phyloP scores from a whole-genome alignment of 1,140 invertebrate species.

The Gyrodactylus bullatarudis region DNA sequence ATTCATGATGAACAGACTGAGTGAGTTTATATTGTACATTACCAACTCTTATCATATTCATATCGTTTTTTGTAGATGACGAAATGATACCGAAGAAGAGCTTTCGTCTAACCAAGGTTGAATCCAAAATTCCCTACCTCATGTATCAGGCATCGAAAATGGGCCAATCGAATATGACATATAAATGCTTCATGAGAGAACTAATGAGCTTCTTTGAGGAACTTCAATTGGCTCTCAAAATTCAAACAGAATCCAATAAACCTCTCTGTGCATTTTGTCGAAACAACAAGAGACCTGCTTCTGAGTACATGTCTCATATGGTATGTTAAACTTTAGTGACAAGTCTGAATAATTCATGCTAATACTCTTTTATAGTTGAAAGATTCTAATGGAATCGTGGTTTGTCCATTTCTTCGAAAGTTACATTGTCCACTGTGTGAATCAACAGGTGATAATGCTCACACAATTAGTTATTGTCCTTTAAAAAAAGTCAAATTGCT shows the following conservation, averaged over 20 bases:
- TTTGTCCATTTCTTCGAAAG: constrained; percentile 7
- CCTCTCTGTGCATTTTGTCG: constrained; percentile 8
- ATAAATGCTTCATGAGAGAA: not conserved
- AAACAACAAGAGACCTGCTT: constrained; percentile 8
- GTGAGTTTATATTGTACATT: not conserved
- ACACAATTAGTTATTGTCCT: constrained; percentile 10
- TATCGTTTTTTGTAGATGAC: not conserved
- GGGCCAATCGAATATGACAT: not conserved
- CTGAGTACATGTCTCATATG: constrained; percentile 7
- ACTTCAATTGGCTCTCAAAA: not conserved
- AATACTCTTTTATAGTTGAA: not conserved
- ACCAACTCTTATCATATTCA: not conserved
- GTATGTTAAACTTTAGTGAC: not conserved
- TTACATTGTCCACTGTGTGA: constrained; percentile 9
- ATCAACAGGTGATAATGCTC: constrained; percentile 9
- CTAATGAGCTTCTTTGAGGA: not conserved
- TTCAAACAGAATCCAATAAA: not conserved
- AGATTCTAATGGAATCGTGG: not conserved
- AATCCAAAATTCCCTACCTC: not conserved
- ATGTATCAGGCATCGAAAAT: not conserved
- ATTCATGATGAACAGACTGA: not conserved
- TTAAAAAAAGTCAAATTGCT: not conserved
- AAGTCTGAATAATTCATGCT: not conserved
- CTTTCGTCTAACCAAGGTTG: not conserved
- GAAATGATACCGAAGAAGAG: not conserved